Conservation (phyloP, 2,888 invertebrate genomes). For the Rhodophaea formosa region DNA sequence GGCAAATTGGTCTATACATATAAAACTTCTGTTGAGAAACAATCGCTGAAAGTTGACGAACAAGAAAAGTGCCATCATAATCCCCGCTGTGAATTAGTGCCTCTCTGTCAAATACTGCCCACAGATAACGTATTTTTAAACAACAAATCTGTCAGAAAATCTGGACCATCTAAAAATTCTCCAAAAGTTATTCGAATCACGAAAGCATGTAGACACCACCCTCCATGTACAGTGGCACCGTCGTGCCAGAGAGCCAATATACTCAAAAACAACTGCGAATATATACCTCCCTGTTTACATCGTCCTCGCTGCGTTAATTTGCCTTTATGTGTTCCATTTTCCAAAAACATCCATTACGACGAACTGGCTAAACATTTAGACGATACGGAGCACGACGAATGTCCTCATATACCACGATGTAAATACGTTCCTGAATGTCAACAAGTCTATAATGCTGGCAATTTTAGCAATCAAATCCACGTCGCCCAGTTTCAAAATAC, state of each 20-base stretch:
- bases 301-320: constrained; percentile 68
- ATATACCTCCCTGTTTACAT: constrained; percentile 64
- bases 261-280: constrained; percentile 64
- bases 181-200: constrained; percentile 61
- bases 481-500: constrained; percentile 43
- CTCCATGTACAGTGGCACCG: constrained; percentile 70
- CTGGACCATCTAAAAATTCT: constrained; percentile 35
- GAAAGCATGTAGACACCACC: constrained; percentile 71
- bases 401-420: constrained; percentile 40
- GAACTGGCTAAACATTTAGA: constrained; percentile 40
- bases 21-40: constrained; percentile 32
- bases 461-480: constrained; percentile 41
- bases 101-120: constrained; percentile 62
- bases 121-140: constrained; percentile 38
- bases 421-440: constrained; percentile 48
- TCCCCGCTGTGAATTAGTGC: constrained; percentile 61
- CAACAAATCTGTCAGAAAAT: constrained; percentile 40
- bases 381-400: constrained; percentile 38
- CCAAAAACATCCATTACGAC: constrained; percentile 54
- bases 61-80: constrained; percentile 51
- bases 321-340: constrained; percentile 62
- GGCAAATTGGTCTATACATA: constrained; percentile 38
- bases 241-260: constrained; percentile 66
- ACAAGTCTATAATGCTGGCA: constrained; percentile 38
- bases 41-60: constrained; percentile 20